Evolutionary conservation across 2,888 invertebrate species (phyloP).

Genomic region (Eupithecia subumbrata): DNA sequence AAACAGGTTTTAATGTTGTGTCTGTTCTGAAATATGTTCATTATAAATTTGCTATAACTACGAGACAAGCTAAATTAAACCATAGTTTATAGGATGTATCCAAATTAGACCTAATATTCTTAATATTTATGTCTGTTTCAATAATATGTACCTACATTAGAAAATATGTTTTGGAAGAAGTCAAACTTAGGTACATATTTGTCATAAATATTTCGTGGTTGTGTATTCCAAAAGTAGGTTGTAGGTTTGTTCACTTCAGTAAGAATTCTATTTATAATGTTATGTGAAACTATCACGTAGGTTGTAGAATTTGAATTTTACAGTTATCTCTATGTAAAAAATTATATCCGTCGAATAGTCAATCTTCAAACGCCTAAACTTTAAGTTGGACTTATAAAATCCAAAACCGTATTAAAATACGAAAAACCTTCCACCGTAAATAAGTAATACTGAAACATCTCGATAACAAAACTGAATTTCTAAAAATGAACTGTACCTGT

Average conservation of each 20-base stretch:
- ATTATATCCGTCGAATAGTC: neutral
- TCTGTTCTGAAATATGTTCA: neutral
- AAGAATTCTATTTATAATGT: neutral
- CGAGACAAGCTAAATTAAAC: neutral
- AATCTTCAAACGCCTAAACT: neutral
- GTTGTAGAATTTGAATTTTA: slow-evolving; percentile 3
- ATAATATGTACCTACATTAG: neutral
- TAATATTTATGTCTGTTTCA: neutral
- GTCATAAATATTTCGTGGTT: slow-evolving; percentile 9
- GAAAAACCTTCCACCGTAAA: neutral
- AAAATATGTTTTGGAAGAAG: neutral
- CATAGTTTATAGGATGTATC: neutral
- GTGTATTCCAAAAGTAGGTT: slow-evolving; percentile 2
- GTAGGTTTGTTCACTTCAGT: neutral
- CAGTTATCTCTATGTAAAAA: neutral
- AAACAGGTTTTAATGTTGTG: slow-evolving; percentile 14
- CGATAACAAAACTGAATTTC: neutral
- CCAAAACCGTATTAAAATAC: neutral
- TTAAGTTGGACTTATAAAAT: neutral
- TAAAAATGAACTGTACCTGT: slow-evolving; percentile 15
- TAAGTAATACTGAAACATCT: neutral
- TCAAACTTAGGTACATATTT: neutral
- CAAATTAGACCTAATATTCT: neutral
- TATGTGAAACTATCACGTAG: neutral
- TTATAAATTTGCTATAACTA: neutral